Base-by-base conservation (phyloP, 1,140 invertebrate genomes). In the Sarcophaga bullata region DNA sequence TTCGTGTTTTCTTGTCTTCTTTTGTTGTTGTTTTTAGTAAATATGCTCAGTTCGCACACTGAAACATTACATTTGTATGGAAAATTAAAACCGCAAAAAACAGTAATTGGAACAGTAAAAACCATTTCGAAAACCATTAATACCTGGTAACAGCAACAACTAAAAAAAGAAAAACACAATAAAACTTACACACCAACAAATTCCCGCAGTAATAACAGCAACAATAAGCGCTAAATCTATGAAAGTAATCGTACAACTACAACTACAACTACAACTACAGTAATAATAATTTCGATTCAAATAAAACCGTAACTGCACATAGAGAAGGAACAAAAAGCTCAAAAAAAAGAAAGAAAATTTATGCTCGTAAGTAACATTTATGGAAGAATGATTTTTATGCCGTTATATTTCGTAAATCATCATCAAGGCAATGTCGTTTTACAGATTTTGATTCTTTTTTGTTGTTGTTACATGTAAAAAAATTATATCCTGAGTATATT, bases 331-430 rank as follows among this genome's bases (percentile, higher is more conserved):
- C 13, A 58, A 58, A 4, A 58, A 58, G 13, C 11, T 13, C n/a
- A 58, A n/a, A 58, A 58, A n/a, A n/a, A 58, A 0, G 25, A 37
- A 37, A 37, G 1, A 7, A 58, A 58, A 15, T 58, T 58, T 58
- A n/a, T 58, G 25, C 25, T 37, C 25, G 25, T 37, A 37, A 37
- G 54, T 58, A 58, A 37, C 73, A 37, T 9, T 49, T 78, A 8
- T 46, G 75, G 75, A 78, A 78, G 48, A 78, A 52, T 78, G 75
- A 78, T 78, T 78, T 78, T 78, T 78, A 78, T 78, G 48, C 48
- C 17, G 75, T 78, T 78, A 78, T 48, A 52, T 78, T 78, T 78
- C 75, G 75, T 78, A 78, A 78, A 78, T 78, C 48, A 78, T 78
- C 75, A 50, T 15, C 46, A 49, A 15, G 48, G 49, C 17, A 9